Evolutionary conservation across 2,888 invertebrate species (phyloP).

Genomic region (Yponomeuta evonymella): DNA sequence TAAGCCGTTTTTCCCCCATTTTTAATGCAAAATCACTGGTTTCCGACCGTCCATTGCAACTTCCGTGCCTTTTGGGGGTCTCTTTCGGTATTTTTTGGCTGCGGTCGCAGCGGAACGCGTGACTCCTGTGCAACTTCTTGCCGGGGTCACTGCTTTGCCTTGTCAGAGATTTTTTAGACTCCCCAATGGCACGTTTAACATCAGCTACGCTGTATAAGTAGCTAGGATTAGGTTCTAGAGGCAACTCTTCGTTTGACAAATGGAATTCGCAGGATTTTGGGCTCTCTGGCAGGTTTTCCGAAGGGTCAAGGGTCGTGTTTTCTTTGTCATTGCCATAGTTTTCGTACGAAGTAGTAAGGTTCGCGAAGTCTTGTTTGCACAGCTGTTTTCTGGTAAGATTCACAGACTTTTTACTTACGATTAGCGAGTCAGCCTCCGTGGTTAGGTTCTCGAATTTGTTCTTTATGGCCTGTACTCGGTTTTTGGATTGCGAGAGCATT

Average conservation of each 20-base stretch:
- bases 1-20: conserved; percentile 55
- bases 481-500: conserved; percentile 66
- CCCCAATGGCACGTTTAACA: conserved; percentile 43
- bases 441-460: conserved; percentile 78
- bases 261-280: conserved; percentile 30
- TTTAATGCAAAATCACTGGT: conserved; percentile 50
- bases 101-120: conserved; percentile 75
- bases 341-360: not conserved
- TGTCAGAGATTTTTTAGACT: conserved; percentile 49
- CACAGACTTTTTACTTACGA: conserved; percentile 24
- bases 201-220: conserved; percentile 57
- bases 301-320: conserved; percentile 16
- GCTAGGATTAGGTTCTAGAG: conserved; percentile 51
- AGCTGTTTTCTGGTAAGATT: conserved; percentile 29
- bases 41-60: conserved; percentile 58
- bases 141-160: conserved; percentile 70
- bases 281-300: not conserved
- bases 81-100: conserved; percentile 47
- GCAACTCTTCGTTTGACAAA: conserved; percentile 32
- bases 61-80: conserved; percentile 54
- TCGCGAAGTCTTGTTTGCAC: conserved; percentile 19
- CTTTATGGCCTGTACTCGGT: conserved; percentile 79
- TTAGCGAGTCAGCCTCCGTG: conserved; percentile 41
- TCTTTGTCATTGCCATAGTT: conserved; percentile 17
- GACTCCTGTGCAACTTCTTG: conserved; percentile 75